A percentile compares a stretch with the other conserved stretches of the same genome.
Conservation (phyloP, 2,888 invertebrate genomes). For the Atrina japonica region DNA sequence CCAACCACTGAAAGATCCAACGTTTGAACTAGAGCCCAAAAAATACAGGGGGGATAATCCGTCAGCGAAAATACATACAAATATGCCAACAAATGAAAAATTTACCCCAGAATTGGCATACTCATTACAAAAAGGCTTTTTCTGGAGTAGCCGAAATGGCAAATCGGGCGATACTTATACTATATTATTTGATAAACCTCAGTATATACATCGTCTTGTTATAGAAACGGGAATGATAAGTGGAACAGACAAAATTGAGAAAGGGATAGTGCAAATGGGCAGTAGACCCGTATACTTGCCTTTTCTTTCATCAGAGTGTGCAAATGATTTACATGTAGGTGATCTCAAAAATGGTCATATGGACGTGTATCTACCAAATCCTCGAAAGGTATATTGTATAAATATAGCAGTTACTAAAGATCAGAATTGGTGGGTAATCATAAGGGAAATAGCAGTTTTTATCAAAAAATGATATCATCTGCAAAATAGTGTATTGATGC, state of each 20-base stretch:
- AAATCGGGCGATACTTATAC: constrained; percentile 73
- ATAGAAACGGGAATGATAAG: constrained; percentile 73
- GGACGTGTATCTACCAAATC: constrained; percentile 64
- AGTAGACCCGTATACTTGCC: constrained; percentile 46
- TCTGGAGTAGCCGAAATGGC: constrained; percentile 76
- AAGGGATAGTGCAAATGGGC: constrained; percentile 67
- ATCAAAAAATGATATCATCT: background rate
- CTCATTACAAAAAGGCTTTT: constrained; percentile 73
- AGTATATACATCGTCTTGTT: constrained; percentile 65
- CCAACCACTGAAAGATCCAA: constrained; percentile 59
- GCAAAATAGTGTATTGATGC: too few relatives aligned
- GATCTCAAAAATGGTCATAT: constrained; percentile 68
- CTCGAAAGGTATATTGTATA: constrained; percentile 71
- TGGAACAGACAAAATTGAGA: constrained; percentile 66
- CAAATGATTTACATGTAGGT: constrained; percentile 49
- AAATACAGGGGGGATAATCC: constrained; percentile 75
- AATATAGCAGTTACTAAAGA: constrained; percentile 71
- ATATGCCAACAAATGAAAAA: constrained; percentile 70
- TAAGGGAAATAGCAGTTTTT: constrained; percentile 79
- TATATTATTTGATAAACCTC: constrained; percentile 72
- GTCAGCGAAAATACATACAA: constrained; percentile 76
- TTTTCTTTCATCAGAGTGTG: constrained; percentile 44
- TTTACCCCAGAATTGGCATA: constrained; percentile 78
- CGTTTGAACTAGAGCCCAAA: constrained; percentile 52
- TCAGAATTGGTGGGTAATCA: constrained; percentile 77